A percentile compares a stretch with the other conserved stretches of the same genome.
These are phyloP conservation scores for Lissocephala sabroskyi DNA, from an alignment of 2,888 invertebrate genomes.

Conservation along the genomic window DNA sequence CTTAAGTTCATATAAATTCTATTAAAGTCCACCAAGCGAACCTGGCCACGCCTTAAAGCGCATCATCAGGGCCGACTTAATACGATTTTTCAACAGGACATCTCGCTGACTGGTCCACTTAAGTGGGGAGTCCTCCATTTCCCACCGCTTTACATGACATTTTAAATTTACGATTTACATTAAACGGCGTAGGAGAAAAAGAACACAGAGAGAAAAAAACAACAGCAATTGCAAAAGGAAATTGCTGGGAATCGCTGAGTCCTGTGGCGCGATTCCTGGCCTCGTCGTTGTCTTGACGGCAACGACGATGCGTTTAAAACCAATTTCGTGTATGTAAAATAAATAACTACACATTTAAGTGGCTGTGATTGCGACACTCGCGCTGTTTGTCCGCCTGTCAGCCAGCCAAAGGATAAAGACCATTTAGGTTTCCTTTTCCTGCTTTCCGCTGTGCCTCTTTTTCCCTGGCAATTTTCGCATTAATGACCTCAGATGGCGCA, in stretches of 20 bases:
- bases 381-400: conserved; percentile 1
- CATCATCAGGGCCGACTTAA: too few relatives aligned
- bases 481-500: conserved; percentile 22
- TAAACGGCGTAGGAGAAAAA: conserved; percentile 44
- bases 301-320: conserved; percentile 62
- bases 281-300: conserved; percentile 25
- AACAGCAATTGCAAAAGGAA: conserved; percentile 59
- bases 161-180: conserved; percentile 64
- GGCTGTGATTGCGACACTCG: conserved; percentile 27
- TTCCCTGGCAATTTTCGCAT: conserved; percentile 42
- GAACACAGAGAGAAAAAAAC: conserved; percentile 28
- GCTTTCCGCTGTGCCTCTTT: conserved; percentile 14
- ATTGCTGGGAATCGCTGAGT: conserved; percentile 47
- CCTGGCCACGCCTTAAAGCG: conserved; percentile 28
- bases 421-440: conserved; percentile 18
- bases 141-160: conserved; percentile 57
- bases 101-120: too few relatives aligned
- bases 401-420: conserved; percentile 12
- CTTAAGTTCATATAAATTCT: conserved; percentile 63
- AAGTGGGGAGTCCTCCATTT: too few relatives aligned
- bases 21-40: conserved; percentile 44
- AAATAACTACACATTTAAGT: conserved; percentile 62
- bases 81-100: too few relatives aligned
- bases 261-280: conserved; percentile 16
- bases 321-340: conserved; percentile 63